Percentiles rank a stretch among this genome's conserved stretches.
Evolutionary conservation across 2,888 invertebrate species (phyloP).

Genomic region (Agrilus cyanescens): DNA sequence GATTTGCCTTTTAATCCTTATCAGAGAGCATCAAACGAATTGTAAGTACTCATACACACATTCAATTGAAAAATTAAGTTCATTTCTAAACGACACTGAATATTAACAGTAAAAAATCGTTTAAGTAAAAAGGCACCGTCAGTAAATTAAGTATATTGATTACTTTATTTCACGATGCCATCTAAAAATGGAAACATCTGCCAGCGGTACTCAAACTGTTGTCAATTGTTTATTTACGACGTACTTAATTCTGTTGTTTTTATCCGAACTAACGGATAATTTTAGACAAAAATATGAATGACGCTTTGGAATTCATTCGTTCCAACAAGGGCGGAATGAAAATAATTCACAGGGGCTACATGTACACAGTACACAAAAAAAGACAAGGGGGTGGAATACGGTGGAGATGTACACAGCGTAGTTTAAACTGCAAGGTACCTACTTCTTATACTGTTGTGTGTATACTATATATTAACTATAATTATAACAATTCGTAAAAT

Average conservation of each 20-base stretch:
- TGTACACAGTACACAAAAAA: constrained; percentile 39
- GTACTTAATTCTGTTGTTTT: constrained; percentile 1
- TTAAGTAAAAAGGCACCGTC: constrained; percentile 5
- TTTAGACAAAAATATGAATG: constrained; percentile 11
- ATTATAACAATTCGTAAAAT: constrained; percentile 4
- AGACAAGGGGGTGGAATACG: constrained; percentile 33
- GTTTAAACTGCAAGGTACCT: constrained; percentile 34
- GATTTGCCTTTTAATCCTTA: no score
- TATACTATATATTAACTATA: not conserved
- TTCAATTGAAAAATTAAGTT: no score
- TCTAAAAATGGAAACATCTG: no score
- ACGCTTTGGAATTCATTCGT: constrained; percentile 27
- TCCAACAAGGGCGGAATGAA: constrained; percentile 40
- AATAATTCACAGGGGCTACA: constrained; percentile 36
- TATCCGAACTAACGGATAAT: no score
- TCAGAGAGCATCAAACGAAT: no score
- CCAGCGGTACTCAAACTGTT: no score
- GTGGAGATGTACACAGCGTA: constrained; percentile 37
- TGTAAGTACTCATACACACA: no score
- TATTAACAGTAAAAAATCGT: no score
- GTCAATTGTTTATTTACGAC: no score
- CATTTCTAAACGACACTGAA: no score
- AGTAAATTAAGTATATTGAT: constrained; percentile 22
- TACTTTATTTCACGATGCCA: not conserved
- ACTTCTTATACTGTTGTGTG: constrained; percentile 9